Base-by-base conservation (phyloP, 1,140 invertebrate genomes). In the Neelides sp. region DNA sequence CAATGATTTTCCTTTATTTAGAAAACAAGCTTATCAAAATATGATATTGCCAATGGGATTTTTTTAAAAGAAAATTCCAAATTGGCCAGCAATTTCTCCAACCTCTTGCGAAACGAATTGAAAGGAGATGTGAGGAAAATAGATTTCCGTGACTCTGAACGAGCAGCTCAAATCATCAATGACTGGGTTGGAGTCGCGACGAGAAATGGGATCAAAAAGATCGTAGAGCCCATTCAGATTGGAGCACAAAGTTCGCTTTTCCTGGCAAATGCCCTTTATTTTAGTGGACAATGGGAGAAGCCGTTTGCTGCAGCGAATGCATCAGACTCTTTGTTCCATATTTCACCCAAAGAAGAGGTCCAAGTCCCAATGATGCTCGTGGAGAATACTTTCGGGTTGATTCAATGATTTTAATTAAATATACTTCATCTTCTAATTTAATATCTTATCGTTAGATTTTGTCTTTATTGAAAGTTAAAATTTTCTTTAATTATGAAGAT, bases 201-300 rank as follows among this genome's bases (percentile, higher is more conserved):
- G 8, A 46, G 22, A 2, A 27, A 46, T 7, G 10, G 37, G 2
- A 55, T 55, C 32, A 13, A 10, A 8, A 47, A 20, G 10, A n/a
- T 55, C 7, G 32, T 55, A n/a, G 10, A 50, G 15, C 19, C 32
- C 12, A n/a, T 17, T 12, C 4, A 12, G 7, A 23, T 55, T 10
- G 30, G 22, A 24, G n/a, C 48, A 1, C 3, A 34, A 4, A 50
- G 37, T 3, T 46, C 48, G 0, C 7, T 55, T 1, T 47, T 50
- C 3, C 13, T 55, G 17, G 53, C 37, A 1, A 51, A 55, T 27
- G 53, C 53, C n/a, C 28, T 55, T 13, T 50, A 35, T 20, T 55
- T 50, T 27, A 37, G 32, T 17, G 53, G 43, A 4, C 42, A 46
- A 47, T 55, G 53, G 53, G 43, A 28, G 0, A 30, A 41, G 8